Evolutionary conservation across 2,797 vertebrate species (phyloP), one percentile per base, ranked within the genome.

Genomic region (Eleutherodactylus coqui): DNA sequence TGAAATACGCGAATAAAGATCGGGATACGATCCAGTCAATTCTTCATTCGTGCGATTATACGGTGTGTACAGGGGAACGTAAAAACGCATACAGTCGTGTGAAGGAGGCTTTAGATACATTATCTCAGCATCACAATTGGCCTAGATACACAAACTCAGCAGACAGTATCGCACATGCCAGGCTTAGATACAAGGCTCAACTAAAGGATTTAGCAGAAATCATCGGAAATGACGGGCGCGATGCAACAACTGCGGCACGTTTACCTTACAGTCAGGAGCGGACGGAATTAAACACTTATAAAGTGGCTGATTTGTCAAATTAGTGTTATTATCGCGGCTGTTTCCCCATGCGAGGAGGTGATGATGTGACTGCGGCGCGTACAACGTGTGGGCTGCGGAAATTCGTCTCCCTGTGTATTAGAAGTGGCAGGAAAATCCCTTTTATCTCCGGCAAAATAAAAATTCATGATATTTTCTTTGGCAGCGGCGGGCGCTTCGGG

Each of bases 381-480:
- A 60, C 64, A 62, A 27, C 9, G 62, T 87, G 80, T 29, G 34
- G 62, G 53, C 62, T 17, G 80, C 73, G 38, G 29, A 36, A 47
- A 32, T n/a, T 4, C 38, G 21, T 47, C 79, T 81, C 79, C 27
- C 13, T 7, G 62, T 16, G 24, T 36, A 83, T 83, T 84, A 58
- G n/a, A 87, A 87, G 76, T 79, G 86, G 84, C 86, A 79, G 53
- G 24, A 79, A 87, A 87, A 87, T 84, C 86, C 80, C 67, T 87
- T 87, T 87, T 87, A 87, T 82, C 79, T 86, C 72, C 19, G 38
- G 58, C 19, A 82, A 86, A 76, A 86, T 67, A 69, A 69, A 67
- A 82, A 82, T 75, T 64, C 53, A 38, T 49, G 77, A 14, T 86
- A 53, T 86, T 86, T 75, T 81, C 78, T 43, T 86, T 86, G 84